Evolutionary conservation across 2,113 vertebrate species (phyloP).

Genomic region (Ageneiosus marmoratus): DNA sequence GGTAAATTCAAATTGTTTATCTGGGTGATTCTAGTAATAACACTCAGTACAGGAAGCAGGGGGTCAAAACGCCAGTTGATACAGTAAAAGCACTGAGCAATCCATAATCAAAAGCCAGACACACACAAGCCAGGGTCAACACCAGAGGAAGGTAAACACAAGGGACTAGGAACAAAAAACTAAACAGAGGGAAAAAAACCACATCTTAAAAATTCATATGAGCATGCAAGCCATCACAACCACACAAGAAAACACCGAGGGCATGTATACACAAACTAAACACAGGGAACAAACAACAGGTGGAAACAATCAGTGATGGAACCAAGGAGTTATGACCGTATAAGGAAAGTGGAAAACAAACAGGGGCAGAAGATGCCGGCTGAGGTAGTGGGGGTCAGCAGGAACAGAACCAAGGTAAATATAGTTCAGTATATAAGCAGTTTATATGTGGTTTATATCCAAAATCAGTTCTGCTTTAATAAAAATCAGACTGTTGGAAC

Average conservation of each 20-base stretch:
- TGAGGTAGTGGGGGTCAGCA: not conserved
- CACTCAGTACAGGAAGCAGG: not conserved
- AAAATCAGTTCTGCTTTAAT: not conserved
- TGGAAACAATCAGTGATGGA: constrained; percentile 8
- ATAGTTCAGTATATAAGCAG: not conserved
- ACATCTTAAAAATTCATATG: constrained; percentile 19
- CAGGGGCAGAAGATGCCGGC: not conserved
- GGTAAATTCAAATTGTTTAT: not conserved
- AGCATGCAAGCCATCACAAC: not conserved
- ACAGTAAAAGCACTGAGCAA: not conserved
- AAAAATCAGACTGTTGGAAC: too few relatives aligned
- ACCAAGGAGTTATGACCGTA: not conserved
- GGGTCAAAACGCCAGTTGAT: not conserved
- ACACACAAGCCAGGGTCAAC: not conserved
- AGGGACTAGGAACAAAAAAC: not conserved
- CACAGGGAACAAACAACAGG: constrained; percentile 15
- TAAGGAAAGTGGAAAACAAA: constrained; percentile 1
- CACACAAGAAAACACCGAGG: constrained; percentile 1
- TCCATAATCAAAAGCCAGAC: not conserved
- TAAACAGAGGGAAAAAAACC: not conserved
- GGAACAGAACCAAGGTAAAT: not conserved
- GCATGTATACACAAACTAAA: constrained; percentile 16
- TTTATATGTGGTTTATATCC: not conserved
- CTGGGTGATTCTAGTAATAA: not conserved
- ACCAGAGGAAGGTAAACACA: constrained; percentile 2